These are phyloP conservation scores for Gadus chalcogrammus DNA, from an alignment of 2,113 vertebrate species.

Conservation along the genomic window DNA sequence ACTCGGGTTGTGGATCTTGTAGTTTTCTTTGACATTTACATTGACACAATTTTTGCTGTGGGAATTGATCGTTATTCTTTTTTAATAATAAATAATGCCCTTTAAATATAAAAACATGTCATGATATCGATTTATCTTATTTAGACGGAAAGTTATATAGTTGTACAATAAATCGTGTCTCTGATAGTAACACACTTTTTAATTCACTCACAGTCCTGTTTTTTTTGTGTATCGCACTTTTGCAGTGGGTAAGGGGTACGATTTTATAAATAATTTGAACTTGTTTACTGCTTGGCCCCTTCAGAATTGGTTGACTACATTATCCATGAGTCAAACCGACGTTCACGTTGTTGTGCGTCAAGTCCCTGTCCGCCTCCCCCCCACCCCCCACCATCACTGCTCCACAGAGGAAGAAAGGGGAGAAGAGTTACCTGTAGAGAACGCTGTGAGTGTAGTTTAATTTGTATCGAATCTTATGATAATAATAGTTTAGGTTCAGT, in stretches of 20 bases:
- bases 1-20: slow-evolving; percentile 37
- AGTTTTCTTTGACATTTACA: slow-evolving; percentile 31
- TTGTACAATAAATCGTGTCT: too few species aligned
- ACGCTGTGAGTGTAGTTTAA: slow-evolving; percentile 64
- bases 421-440: slow-evolving; percentile 65
- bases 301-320: slow-evolving; percentile 45
- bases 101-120: too few species aligned
- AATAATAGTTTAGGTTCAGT: slow-evolving; percentile 29
- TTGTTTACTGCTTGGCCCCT: too few species aligned
- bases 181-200: too few species aligned
- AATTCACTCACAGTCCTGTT: too few species aligned
- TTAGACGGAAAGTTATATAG: too few species aligned
- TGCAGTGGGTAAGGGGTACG: too few species aligned
- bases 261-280: too few species aligned
- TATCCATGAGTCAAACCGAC: slow-evolving; percentile 62
- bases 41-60: background rate
- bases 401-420: slow-evolving; percentile 78
- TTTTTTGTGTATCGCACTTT: too few species aligned
- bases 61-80: too few species aligned
- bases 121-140: too few species aligned
- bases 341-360: slow-evolving; percentile 68
- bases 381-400: slow-evolving; percentile 60
- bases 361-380: slow-evolving; percentile 62
- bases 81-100: too few species aligned
- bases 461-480: slow-evolving; percentile 48